Evolutionary conservation across 2,797 vertebrate species (phyloP).

Genomic region (Erpetoichthys calabaricus): DNA sequence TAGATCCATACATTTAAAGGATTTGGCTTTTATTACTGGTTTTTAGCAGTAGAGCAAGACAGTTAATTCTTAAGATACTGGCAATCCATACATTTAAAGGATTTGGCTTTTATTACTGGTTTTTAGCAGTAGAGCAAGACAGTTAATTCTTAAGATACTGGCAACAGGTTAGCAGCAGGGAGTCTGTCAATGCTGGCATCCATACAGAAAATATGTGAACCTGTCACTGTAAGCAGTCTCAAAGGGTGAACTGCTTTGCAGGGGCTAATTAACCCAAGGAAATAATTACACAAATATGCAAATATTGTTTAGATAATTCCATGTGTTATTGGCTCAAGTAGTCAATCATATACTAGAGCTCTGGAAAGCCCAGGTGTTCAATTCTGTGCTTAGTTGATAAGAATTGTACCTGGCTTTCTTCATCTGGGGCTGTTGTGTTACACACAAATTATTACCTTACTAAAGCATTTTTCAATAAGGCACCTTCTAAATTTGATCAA

Average conservation of each 20-base stretch:
- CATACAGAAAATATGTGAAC: constrained; percentile 59
- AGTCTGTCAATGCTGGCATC: constrained; percentile 60
- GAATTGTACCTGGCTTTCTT: constrained; percentile 42
- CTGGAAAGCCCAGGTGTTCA: constrained; percentile 41
- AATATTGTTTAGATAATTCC: constrained; percentile 92
- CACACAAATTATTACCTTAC: constrained; percentile 3
- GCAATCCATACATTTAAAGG: constrained; percentile 22
- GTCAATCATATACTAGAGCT: constrained; percentile 71
- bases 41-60: constrained; percentile 22
- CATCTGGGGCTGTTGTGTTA: constrained; percentile 22
- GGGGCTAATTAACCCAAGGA: constrained; percentile 96
- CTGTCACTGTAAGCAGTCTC: constrained; percentile 83
- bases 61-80: constrained; percentile 48
- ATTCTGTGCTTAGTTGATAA: constrained; percentile 52
- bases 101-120: not conserved
- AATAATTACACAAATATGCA: constrained; percentile 98
- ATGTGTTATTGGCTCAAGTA: constrained; percentile 72
- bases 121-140: constrained; percentile 15
- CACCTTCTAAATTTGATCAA: constrained; percentile 1
- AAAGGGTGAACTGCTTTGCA: constrained; percentile 70
- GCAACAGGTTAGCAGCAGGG: constrained; percentile 61
- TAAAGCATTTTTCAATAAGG: constrained; percentile 7
- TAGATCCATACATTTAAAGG: not conserved
- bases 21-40: not conserved
- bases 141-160: constrained; percentile 48